A percentile compares a stretch with the other conserved stretches of the same genome.
Conservation (phyloP, 1,140 invertebrate species). For the Drosophila subobscura region DNA sequence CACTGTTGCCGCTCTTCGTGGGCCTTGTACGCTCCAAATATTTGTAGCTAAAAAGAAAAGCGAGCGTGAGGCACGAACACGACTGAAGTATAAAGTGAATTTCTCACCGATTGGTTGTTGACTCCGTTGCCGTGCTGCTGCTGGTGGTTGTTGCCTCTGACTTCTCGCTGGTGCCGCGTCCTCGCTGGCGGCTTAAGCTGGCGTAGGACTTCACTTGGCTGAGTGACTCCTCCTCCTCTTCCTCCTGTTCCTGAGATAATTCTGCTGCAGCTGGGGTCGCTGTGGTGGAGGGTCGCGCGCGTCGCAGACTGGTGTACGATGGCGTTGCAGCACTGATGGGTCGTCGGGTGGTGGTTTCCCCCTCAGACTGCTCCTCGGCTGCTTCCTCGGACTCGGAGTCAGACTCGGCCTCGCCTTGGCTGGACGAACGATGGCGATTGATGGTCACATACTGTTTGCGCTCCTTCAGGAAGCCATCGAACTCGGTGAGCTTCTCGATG, state of each 20-base stretch:
- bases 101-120: slow-evolving; percentile 58
- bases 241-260: slow-evolving; percentile 59
- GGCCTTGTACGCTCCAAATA: slow-evolving; percentile 69
- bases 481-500: slow-evolving; percentile 85
- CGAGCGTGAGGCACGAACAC: neutral
- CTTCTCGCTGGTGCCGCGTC: slow-evolving; percentile 34
- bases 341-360: slow-evolving; percentile 43
- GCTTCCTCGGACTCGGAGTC: slow-evolving; percentile 81
- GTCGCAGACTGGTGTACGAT: slow-evolving; percentile 88
- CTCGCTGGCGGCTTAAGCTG: slow-evolving; percentile 59
- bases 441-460: slow-evolving; percentile 85
- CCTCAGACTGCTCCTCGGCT: slow-evolving; percentile 52
- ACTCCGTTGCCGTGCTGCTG: slow-evolving; percentile 28
- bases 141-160: slow-evolving; percentile 15
- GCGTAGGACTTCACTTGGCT: slow-evolving; percentile 55
- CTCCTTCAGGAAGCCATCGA: slow-evolving; percentile 84
- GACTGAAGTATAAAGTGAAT: neutral
- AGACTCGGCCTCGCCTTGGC: slow-evolving; percentile 25
- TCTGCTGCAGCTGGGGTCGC: slow-evolving; percentile 67
- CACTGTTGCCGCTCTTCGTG: slow-evolving; percentile 34
- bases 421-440: slow-evolving; percentile 82
- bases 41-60: slow-evolving; percentile 63
- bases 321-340: slow-evolving; percentile 74
- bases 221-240: slow-evolving; percentile 63
- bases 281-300: slow-evolving; percentile 85